Evolutionary conservation across 1,140 invertebrate genomes (phyloP), one percentile per base, ranked within the genome.

Genomic region (Drosophila busckii): DNA sequence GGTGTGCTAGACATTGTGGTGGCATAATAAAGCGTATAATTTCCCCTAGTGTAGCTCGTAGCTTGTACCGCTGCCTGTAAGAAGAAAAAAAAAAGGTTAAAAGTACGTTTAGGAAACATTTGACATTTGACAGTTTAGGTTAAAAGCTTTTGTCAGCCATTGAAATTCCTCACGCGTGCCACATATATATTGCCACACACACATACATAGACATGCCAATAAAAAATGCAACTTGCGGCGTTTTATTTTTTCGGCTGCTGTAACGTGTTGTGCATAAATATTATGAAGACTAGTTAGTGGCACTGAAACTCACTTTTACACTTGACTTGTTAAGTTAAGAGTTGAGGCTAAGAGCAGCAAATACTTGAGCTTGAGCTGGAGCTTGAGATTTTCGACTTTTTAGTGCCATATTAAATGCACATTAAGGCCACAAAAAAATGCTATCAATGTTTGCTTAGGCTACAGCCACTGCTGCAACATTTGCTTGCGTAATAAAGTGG

Each of bases 11-110:
- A 83, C 75, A 59, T 62, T 44, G 76, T 66, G 75, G 80, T 78
- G 71, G 70, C 75, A 52, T 86, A 85, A 52, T 70, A 84, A 83
- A 85, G 84, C 64, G 84, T 86, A 83, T 70, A 65, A 65, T 86
- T 85, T 86, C 76, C 84, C 69, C 76, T 70, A 55, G 65, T 84
- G 38, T 86, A 85, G 45, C 76, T 86, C 58, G 80, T n/a, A n/a
- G n/a, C 63, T 29, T 86, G 80, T 59, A 75, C 56, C 26, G 69
- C 53, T 42, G 80, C 70, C 84, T 86, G 53, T 2, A 68, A 59
- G 32, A 8, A 17, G 25, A 34, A 9, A 20, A 37, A 10, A 42
- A 26, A 35, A 10, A 25, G 5, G 26, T 10, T 9, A 40, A 10
- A 20, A 52, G 6, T 50, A 5, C 29, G 25, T 31, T 38, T 32